Evolutionary conservation across 2,113 vertebrate species (phyloP), one percentile per base, ranked within the genome.

Genomic region (Gnathonemus longibarbis): DNA sequence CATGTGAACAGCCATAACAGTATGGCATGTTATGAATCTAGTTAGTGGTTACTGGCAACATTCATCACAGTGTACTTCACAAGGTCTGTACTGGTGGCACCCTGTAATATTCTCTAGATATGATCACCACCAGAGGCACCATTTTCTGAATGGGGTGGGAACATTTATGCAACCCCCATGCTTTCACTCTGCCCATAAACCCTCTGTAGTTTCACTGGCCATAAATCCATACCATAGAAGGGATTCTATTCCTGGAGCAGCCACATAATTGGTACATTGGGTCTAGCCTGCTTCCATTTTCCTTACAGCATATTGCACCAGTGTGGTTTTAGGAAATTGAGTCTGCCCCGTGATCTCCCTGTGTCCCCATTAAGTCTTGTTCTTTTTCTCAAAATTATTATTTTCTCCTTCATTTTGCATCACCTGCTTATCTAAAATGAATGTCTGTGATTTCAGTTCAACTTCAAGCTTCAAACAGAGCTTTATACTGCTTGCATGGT

Each of bases 161-260:
- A 19, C 35, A 45, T 89, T 88, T 80, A 66, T 88, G 70, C 83
- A 45, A 27, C 45, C n/a, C 62, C n/a, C 31, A n/a, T 35, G 56
- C 74, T 90, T 88, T 53, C 89, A 45, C 62, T 80, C 90, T 89
- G 13, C 45, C 80, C 35, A 88, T 45, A 52, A 52, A 49, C 77
- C 66, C 89, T 84, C 70, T 42, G 46, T 62, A 62, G 35, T 35
- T 84, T 46, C 35, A 19, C 46, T 88, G 70, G 49, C 89, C 91
- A 21, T 80, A 87, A 91, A 92, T 92, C 85, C 89, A 88, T 84
- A 88, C 31, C 8, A 91, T 90, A 46, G 80, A 85, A 52, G 74
- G 24, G 24, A 49, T 53, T 83, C 56, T 93, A 86, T 92, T 93
- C 83, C 89, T 87, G 88, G 90, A 91, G 62, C 88, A 42, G 42